Base-by-base conservation (phyloP, 2,888 invertebrate species). In the Deilephila elpenor region DNA sequence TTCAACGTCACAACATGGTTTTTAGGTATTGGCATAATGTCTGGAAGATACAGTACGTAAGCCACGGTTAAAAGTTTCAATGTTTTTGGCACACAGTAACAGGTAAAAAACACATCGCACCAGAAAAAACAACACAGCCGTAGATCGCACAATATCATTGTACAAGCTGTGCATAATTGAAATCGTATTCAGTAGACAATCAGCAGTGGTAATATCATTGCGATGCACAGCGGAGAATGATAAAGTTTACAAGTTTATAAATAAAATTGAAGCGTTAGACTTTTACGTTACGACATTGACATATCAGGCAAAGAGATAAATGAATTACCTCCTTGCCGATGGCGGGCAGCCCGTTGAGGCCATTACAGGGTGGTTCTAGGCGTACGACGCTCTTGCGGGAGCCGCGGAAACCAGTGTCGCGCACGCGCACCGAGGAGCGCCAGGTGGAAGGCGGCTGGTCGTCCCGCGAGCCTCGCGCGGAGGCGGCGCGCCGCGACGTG, bases 281-380 rank as follows among this genome's bases (percentile, higher is more conserved):
- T 64, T 29, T 37, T 67, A 44, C 37, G 51, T 78, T 67, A 64
- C 67, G 67, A 67, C 67, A 67, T 73, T 74, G 59, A 75, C 76
- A 80, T 74, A 60, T 84, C 86, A 88, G 88, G 88, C 88, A 86
- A 83, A 83, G 87, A 89, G 89, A 88, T 85, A 86, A 83, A 84
- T 86, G 85, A 84, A 87, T 93, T 95, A 95, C 95, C 95, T 95
- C 95, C 91, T 95, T 95, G 92, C 95, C 95, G 90, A 95, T 95
- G 91, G 93, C 93, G 80, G 90, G 95, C 84, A 95, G 89, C 86
- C 93, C 95, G 89, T 95, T 95, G 93, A 95, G 93, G 80, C 96
- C 96, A 88, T 96, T 96, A 92, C 96, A 96, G 79, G 96, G 95
- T 60, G 96, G 95, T 92, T 96, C 96, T 81, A 96, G 94, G 85